phyloP scores from a whole-genome alignment of 2,113 vertebrate genomes.

The Callocephalon fimbriatum region DNA sequence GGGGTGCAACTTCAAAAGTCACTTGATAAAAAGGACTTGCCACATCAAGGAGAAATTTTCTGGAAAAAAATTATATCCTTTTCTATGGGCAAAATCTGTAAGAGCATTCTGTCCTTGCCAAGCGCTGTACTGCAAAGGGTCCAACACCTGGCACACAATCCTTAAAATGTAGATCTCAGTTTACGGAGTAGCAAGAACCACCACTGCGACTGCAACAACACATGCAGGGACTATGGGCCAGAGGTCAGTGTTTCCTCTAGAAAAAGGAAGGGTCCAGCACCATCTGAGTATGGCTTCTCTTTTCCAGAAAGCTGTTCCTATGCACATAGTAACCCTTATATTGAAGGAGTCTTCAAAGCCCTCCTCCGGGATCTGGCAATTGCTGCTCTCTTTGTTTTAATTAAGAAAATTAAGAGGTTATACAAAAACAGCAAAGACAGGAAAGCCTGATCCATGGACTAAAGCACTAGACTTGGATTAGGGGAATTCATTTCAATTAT shows the following conservation, averaged over 20 bases:
- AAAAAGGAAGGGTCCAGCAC: not conserved
- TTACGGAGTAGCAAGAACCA: not conserved
- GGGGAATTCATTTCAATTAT: not conserved
- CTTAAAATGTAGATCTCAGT: not conserved
- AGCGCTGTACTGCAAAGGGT: rapidly evolving
- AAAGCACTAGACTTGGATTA: not conserved
- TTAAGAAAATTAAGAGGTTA: not conserved
- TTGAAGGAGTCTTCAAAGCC: not conserved
- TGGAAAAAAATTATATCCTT: not conserved
- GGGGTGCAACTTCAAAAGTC: not conserved
- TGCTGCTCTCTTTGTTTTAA: not conserved
- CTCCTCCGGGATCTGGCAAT: not conserved
- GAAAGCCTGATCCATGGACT: not conserved
- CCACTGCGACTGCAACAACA: not conserved
- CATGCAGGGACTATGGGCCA: rapidly evolving
- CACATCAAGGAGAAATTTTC: not conserved
- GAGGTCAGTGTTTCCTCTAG: not conserved
- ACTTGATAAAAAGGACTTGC: not conserved
- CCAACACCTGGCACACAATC: not conserved
- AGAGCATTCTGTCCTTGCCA: not conserved
- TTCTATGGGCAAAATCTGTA: not conserved
- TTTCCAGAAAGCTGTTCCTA: not conserved
- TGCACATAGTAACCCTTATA: not conserved
- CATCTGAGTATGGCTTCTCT: not conserved
- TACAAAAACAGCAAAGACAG: not conserved